These are phyloP conservation scores for Onthophagus taurus DNA, from an alignment of 1,140 invertebrate species.

Conservation along the genomic window DNA sequence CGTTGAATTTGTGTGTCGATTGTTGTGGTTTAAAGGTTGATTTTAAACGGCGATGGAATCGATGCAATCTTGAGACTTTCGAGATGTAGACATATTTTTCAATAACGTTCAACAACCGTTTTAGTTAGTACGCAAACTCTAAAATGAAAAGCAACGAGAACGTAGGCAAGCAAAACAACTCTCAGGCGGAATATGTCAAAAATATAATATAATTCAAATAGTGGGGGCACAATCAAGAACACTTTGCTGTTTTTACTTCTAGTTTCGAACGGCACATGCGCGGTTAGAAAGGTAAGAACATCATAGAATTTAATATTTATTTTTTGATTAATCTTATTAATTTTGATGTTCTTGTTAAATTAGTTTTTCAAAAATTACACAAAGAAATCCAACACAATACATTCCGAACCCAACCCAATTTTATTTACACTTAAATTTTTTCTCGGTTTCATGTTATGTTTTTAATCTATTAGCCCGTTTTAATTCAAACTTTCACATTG, in stretches of 20 bases:
- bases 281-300: slow-evolving; percentile 2
- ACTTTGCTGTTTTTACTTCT: slow-evolving; percentile 11
- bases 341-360: no score
- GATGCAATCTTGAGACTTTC: no score
- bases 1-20: neutral
- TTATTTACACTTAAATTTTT: no score
- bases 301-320: neutral
- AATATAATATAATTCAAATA: slow-evolving; percentile 3
- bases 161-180: slow-evolving; percentile 12
- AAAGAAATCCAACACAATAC: no score
- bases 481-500: no score
- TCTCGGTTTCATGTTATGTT: no score
- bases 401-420: no score
- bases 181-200: slow-evolving; percentile 10
- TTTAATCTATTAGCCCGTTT: no score
- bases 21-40: no score
- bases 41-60: no score
- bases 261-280: slow-evolving; percentile 10
- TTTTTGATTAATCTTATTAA: no score
- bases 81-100: slow-evolving; percentile 10
- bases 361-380: no score
- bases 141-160: slow-evolving; percentile 4
- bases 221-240: slow-evolving; percentile 10
- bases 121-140: slow-evolving; percentile 14
- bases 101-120: slow-evolving; percentile 11